Conservation (phyloP, 1,140 invertebrate species). For the Plodia interpunctella region DNA sequence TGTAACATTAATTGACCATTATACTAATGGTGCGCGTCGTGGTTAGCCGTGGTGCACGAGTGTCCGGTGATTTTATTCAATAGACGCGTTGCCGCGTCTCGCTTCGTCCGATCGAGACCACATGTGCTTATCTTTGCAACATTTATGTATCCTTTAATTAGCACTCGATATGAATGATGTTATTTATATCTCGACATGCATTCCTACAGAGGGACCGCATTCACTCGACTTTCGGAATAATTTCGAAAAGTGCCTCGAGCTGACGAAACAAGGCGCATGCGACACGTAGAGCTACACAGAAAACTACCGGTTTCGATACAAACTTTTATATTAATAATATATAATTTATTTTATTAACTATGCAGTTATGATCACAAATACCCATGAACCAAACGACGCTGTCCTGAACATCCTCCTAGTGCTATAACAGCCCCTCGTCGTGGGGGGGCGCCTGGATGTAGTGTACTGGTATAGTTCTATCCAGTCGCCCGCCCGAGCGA, state of each 20-base stretch:
- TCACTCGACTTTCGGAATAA: neutral
- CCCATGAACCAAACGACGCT: slow-evolving; percentile 63
- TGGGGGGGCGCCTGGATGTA: slow-evolving; percentile 14
- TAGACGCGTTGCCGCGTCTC: slow-evolving; percentile 20
- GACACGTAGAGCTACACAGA: slow-evolving; percentile 26
- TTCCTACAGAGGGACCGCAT: neutral
- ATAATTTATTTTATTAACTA: slow-evolving; percentile 61
- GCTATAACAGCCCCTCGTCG: slow-evolving; percentile 50
- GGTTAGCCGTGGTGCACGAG: slow-evolving; percentile 46
- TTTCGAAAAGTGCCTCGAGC: neutral
- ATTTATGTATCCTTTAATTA: slow-evolving; percentile 22
- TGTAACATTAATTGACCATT: slow-evolving; percentile 69
- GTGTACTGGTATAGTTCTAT: neutral
- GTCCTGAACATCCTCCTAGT: slow-evolving; percentile 47
- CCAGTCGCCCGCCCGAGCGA: slow-evolving; percentile 15
- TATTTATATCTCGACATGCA: slow-evolving; percentile 20
- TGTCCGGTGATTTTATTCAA: slow-evolving; percentile 29
- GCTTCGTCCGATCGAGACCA: neutral
- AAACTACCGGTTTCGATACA: slow-evolving; percentile 44
- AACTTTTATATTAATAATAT: slow-evolving; percentile 51
- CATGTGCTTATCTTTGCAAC: slow-evolving; percentile 11
- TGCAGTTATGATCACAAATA: slow-evolving; percentile 69
- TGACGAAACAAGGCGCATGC: neutral
- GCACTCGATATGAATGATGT: slow-evolving; percentile 20
- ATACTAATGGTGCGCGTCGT: slow-evolving; percentile 62